Evolutionary conservation across 2,797 vertebrate genomes (phyloP).

Genomic region (Amniataba percoides): DNA sequence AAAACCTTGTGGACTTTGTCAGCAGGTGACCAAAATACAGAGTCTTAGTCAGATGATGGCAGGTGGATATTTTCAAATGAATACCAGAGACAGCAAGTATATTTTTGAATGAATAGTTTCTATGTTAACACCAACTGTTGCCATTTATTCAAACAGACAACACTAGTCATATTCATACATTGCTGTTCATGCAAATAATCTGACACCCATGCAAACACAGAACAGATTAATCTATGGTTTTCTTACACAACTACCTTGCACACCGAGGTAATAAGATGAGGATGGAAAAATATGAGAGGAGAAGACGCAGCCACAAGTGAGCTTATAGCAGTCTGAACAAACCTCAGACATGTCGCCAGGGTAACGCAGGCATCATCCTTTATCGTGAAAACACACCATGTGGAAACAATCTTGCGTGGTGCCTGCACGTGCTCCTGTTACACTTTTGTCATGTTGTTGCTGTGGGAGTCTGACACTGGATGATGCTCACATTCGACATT

Average conservation of each 20-base stretch:
- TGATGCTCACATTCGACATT: not conserved
- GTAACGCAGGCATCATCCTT: not conserved
- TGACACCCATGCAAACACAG: not conserved
- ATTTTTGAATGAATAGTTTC: not conserved
- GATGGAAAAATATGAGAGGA: not conserved
- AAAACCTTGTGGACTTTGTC: not conserved
- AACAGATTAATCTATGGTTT: not conserved
- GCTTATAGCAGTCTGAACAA: not conserved
- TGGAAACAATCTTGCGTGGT: not conserved
- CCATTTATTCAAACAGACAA: not conserved
- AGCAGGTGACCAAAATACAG: not conserved
- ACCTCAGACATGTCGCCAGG: not conserved
- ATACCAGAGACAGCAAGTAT: not conserved
- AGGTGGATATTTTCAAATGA: not conserved
- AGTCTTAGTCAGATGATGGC: not conserved
- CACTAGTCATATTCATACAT: not conserved
- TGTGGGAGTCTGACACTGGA: not conserved
- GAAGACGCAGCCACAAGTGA: not conserved
- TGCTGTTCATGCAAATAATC: not conserved
- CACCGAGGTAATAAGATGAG: not conserved
- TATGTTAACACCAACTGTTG: not conserved
- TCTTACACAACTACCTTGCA: not conserved
- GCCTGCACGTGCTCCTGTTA: not conserved
- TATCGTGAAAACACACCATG: not conserved
- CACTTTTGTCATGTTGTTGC: not conserved